Base-by-base conservation (phyloP, 2,797 vertebrate species). In the Hoplostethus mediterraneus region DNA sequence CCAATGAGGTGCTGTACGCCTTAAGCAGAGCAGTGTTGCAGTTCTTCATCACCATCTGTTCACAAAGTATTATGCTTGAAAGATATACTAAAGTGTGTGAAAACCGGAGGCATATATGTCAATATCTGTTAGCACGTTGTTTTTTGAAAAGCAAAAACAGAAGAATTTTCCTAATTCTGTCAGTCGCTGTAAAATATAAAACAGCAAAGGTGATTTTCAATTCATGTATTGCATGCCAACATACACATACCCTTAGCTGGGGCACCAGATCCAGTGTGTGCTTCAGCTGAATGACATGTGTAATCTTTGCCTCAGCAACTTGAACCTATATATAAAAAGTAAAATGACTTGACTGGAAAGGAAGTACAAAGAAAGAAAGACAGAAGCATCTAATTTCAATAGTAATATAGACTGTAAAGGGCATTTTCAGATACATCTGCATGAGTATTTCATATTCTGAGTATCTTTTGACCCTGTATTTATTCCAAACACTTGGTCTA, bases 281-380 rank as follows among this genome's bases (percentile, higher is more conserved):
- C 83, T 99, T 99, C 82, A 99, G 87, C 87, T 97, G 97, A 89
- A 99, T 99, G 77, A 97, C 89, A 81, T 98, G 98, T n/a, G 94
- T 95, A 90, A 99, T 98, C 92, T 99, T 99, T 71, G 97, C 94
- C 89, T 99, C 98, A 75, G 97, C 97, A 67, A 92, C 94, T 92
- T 96, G 96, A 88, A 97, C 92, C 98, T 99, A 86, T 17, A 61
- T 5, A 81, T 75, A 59, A 5, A 84, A 14, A 67, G n/a, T 30
- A n/a, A 51, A 17, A 57, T 17, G 4, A 51, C n/a, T 38, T 17
- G 12, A 58, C 1, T 51, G 2, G 30, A 58, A 55, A 65, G 55
- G n/a, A 9, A 8, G 21, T 28, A 49, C 2, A 44, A n/a, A 51
- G 53, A 31, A 0, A 44, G 2, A 48, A 7, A 30, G 9, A 8